phyloP scores from a whole-genome alignment of 2,113 vertebrate species.

The Octodon degus region DNA sequence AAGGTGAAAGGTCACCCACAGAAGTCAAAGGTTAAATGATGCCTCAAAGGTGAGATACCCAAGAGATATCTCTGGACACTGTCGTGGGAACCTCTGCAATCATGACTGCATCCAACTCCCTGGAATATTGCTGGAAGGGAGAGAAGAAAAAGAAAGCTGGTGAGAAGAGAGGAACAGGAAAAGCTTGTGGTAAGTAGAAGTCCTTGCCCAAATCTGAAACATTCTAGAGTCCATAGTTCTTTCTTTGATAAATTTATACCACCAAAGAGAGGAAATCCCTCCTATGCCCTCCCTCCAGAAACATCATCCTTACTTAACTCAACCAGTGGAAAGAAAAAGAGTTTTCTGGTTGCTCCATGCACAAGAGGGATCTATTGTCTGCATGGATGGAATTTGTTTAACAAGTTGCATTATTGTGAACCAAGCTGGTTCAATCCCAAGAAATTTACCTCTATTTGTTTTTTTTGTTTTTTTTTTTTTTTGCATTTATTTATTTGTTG shows the following conservation, averaged over 20 bases:
- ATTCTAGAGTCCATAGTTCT: neutral
- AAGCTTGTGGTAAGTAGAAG: neutral
- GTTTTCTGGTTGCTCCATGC: neutral
- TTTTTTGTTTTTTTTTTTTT: too few species aligned
- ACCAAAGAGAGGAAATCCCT: neutral
- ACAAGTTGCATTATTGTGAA: neutral
- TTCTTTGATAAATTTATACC: neutral
- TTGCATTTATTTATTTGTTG: neutral
- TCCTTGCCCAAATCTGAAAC: neutral
- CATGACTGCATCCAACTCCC: neutral
- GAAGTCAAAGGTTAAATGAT: neutral
- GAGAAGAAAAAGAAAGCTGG: neutral
- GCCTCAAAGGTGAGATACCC: neutral
- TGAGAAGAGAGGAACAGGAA: neutral
- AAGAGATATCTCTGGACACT: neutral
- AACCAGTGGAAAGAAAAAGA: neutral
- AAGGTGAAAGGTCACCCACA: neutral
- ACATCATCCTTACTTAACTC: neutral
- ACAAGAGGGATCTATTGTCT: neutral
- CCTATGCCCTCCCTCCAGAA: neutral
- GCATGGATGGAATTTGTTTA: neutral
- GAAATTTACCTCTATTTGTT: constrained; percentile 12
- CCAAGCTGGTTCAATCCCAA: neutral
- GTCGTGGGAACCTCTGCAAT: neutral
- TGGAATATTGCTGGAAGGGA: neutral